Conservation (phyloP, 2,113 vertebrate genomes). For the Scortum barcoo region DNA sequence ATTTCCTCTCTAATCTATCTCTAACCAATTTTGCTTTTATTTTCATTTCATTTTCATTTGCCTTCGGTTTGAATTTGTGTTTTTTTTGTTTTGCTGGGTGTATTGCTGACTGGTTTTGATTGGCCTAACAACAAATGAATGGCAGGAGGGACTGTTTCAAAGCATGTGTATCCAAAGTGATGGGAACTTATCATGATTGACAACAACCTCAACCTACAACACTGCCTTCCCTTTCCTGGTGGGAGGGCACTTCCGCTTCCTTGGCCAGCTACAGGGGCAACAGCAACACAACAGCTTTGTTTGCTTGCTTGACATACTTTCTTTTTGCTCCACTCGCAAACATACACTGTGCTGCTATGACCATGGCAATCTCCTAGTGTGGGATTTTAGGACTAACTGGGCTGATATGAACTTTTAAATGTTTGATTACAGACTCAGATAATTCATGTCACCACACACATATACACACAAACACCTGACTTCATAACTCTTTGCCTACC, state of each 20-base stretch:
- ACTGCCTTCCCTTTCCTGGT: constrained; percentile 30
- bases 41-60: not conserved
- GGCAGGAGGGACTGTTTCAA: constrained; percentile 40
- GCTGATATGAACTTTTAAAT: constrained; percentile 47
- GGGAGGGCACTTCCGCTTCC: constrained; percentile 33
- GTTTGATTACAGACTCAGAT: constrained; percentile 24
- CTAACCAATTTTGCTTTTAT: constrained; percentile 28
- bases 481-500: constrained; percentile 10
- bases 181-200: constrained; percentile 24
- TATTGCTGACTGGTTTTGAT: constrained; percentile 50
- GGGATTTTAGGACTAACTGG: constrained; percentile 51
- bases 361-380: constrained; percentile 73
- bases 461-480: constrained; percentile 21
- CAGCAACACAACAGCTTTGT: constrained; percentile 62
- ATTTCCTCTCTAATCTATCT: constrained; percentile 67
- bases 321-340: constrained; percentile 58
- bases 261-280: constrained; percentile 32
- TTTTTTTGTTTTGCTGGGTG: constrained; percentile 56
- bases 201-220: constrained; percentile 17
- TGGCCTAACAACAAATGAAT: constrained; percentile 58
- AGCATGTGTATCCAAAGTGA: constrained; percentile 54
- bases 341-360: constrained; percentile 63
- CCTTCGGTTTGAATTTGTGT: constrained; percentile 14
- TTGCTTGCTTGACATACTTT: constrained; percentile 64
- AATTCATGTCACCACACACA: constrained; percentile 29